Percentiles rank a stretch among this genome's conserved stretches.
These are phyloP conservation scores for Caenorhabditis wallacei DNA, from an alignment of 2,888 invertebrate genomes.

Conservation along the genomic window DNA sequence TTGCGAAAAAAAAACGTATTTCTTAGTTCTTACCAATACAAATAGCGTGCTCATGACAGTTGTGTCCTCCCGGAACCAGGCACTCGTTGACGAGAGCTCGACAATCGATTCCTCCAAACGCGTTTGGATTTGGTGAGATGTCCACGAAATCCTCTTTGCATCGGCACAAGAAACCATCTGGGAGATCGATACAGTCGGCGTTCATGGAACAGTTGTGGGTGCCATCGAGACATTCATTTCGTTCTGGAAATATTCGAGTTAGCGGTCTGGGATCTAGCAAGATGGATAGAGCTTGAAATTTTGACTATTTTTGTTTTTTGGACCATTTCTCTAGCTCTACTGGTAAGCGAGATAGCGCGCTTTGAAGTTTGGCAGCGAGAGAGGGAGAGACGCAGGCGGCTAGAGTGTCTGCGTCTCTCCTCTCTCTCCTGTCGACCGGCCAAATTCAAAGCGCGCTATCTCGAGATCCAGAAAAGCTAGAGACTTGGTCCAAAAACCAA, in stretches of 20 bases:
- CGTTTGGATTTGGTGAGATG: conserved; percentile 82
- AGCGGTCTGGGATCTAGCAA: too few relatives aligned
- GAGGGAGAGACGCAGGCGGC: conserved; percentile 45
- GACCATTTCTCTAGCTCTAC: not conserved
- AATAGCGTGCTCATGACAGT: conserved; percentile 80
- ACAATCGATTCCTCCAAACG: conserved; percentile 78
- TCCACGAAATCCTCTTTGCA: conserved; percentile 79
- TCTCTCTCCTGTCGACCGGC: not conserved
- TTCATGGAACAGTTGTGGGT: conserved; percentile 93
- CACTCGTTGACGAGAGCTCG: conserved; percentile 81
- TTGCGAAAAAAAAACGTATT: not conserved
- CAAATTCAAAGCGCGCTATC: not conserved
- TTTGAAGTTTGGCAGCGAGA: not conserved
- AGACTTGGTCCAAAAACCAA: not conserved
- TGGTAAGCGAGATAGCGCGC: not conserved
- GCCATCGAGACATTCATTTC: conserved; percentile 91
- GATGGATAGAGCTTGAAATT: not conserved
- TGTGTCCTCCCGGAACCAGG: conserved; percentile 75
- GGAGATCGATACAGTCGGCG: conserved; percentile 92
- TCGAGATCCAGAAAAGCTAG: not conserved
- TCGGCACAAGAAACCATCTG: conserved; percentile 91
- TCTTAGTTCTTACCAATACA: conserved; percentile 71
- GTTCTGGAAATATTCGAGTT: conserved; percentile 89
- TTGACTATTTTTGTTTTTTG: not conserved
- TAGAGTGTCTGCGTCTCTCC: not conserved